phyloP scores from a whole-genome alignment of 2,113 vertebrate species.

The Hyaena hyaena region DNA sequence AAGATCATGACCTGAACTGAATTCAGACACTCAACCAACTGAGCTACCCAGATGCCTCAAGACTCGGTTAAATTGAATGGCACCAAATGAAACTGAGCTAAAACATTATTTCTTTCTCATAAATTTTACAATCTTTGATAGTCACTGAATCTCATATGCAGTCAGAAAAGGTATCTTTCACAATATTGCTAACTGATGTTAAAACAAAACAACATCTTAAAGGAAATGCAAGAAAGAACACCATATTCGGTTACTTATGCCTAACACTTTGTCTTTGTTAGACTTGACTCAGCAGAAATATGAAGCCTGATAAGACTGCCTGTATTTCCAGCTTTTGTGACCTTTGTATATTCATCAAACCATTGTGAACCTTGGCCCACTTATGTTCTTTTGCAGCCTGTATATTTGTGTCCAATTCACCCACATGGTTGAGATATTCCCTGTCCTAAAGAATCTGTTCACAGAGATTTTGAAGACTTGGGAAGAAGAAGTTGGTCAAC shows the following conservation, averaged over 20 bases:
- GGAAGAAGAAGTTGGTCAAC: background rate
- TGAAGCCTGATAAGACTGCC: background rate
- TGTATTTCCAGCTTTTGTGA: slow-evolving; percentile 5
- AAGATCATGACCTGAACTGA: too few species aligned
- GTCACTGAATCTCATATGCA: background rate
- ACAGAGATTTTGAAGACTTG: background rate
- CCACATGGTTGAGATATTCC: background rate
- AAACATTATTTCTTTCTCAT: background rate
- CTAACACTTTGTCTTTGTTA: slow-evolving; percentile 45
- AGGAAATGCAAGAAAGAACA: background rate
- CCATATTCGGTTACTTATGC: background rate
- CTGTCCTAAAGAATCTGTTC: background rate
- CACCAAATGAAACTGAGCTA: background rate
- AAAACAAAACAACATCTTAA: background rate
- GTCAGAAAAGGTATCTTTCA: background rate
- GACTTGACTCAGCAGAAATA: slow-evolving; percentile 20
- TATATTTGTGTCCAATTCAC: background rate
- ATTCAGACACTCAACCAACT: too few species aligned
- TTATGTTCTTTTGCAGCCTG: background rate
- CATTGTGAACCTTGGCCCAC: background rate
- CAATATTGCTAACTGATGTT: background rate
- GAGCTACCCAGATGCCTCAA: background rate
- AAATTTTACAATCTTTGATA: background rate
- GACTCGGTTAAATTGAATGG: background rate
- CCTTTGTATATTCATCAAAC: background rate